Base-by-base conservation (phyloP, 2,888 invertebrate species). In the Melangyna quadrimaculata region DNA sequence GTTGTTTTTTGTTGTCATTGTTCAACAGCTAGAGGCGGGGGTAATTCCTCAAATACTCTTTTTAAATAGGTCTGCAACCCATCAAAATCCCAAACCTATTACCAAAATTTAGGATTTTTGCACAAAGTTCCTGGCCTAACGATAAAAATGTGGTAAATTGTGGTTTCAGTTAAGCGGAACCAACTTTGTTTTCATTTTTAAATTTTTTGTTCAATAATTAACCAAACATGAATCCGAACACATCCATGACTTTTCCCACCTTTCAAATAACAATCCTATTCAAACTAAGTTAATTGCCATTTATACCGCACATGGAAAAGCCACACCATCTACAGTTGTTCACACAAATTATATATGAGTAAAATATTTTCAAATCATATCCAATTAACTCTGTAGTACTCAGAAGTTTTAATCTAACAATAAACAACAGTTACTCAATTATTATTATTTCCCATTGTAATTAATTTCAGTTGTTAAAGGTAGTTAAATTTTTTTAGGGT, bases 361-460 rank as follows among this genome's bases (percentile, higher is more conserved):
- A n/a, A 53, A 69, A 61, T 51, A 43, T 17, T 53, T 61, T 40
- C 59, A 29, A 45, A 59, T 77, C n/a, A 8, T 19, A 14, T 3
- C 14, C 24, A 27, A 32, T 3, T 17, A 7, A 51, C 17, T 75
- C 10, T 32, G 19, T 24, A 48, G 27, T 51, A 63, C 12, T 17
- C 37, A 29, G 12, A 1, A 37, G 57, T n/a, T 43, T 22, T 22
- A 24, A 71, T 61, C 8, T 19, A 72, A 84, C 84, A 77, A 80
- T 80, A 55, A 78, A 63, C 65, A 72, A 69, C 80, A 61, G 75
- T 84, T 84, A 72, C 80, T 80, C 75, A 84, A 80, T 77, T 75
- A 79, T 79, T 77, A 80, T 77, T 75, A 79, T 79, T 77, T 80
- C 69, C 69, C 79, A 84, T 67, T 43, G 61, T 75, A 84, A 37